Percentiles rank a stretch among this genome's conserved stretches.
phyloP scores from a whole-genome alignment of 2,888 invertebrate species.

The Diploptera punctata region DNA sequence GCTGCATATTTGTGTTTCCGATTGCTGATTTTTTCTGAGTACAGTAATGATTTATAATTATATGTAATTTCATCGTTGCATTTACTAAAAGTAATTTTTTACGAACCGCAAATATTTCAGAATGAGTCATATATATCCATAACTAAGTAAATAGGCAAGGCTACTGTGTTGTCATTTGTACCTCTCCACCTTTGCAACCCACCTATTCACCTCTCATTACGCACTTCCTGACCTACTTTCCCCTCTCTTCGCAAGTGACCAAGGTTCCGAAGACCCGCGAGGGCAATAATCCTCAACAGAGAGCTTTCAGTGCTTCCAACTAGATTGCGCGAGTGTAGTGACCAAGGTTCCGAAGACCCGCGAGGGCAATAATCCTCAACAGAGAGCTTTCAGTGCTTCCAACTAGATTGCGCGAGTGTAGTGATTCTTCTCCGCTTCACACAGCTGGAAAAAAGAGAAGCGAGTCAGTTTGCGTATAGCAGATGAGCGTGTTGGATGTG shows the following conservation, averaged over 20 bases:
- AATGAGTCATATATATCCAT: no score
- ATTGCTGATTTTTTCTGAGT: no score
- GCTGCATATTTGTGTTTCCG: no score
- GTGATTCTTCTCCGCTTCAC: not conserved
- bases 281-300: not conserved
- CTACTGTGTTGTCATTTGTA: no score
- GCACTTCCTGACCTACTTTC: not conserved
- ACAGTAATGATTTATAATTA: no score
- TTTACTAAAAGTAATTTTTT: no score
- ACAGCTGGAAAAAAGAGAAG: not conserved
- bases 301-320: not conserved
- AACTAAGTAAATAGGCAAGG: no score
- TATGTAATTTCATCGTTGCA: no score
- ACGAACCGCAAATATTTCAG: no score
- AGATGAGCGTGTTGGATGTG: not conserved
- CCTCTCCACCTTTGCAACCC: not conserved
- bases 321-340: slow-evolving; percentile 8
- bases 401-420: not conserved
- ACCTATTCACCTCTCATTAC: not conserved
- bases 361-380: not conserved
- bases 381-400: not conserved
- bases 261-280: not conserved
- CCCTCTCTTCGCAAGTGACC: not conserved
- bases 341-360: not conserved
- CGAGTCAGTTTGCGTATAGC: not conserved